Percentiles rank a stretch among this genome's conserved stretches.
These are phyloP conservation scores for Eupithecia insigniata DNA, from an alignment of 2,888 invertebrate species.

Conservation along the genomic window DNA sequence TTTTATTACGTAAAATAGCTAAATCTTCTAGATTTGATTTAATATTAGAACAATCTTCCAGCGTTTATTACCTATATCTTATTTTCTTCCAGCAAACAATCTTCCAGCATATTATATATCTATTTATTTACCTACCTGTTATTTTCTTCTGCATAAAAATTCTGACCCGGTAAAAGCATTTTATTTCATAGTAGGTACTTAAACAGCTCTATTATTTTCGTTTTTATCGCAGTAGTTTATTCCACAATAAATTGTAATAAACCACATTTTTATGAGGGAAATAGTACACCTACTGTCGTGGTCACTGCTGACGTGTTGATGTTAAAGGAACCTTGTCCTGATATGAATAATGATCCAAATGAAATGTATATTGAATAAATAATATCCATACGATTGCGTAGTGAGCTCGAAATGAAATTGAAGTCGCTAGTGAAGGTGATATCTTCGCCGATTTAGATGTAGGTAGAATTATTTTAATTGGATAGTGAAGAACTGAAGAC, in stretches of 20 bases:
- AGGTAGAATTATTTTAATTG: background rate
- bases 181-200: constrained; percentile 30
- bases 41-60: background rate
- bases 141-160: constrained; percentile 1
- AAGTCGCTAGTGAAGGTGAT: constrained; percentile 18
- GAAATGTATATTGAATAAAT: constrained; percentile 67
- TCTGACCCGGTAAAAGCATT: constrained; percentile 24
- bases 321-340: constrained; percentile 64
- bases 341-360: constrained; percentile 64
- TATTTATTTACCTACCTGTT: background rate
- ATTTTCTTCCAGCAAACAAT: too few species aligned
- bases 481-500: background rate
- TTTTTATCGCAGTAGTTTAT: constrained; percentile 41
- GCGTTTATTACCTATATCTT: too few species aligned
- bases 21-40: background rate
- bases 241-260: constrained; percentile 53
- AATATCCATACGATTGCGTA: background rate
- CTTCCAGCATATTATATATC: background rate
- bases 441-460: constrained; percentile 2
- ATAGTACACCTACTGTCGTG: constrained; percentile 54
- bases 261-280: constrained; percentile 68
- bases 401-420: constrained; percentile 8
- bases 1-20: background rate
- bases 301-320: constrained; percentile 66
- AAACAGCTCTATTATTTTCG: constrained; percentile 36